These are phyloP conservation scores for Mus spretus DNA, from an alignment of 2,797 vertebrate species.

Conservation along the genomic window DNA sequence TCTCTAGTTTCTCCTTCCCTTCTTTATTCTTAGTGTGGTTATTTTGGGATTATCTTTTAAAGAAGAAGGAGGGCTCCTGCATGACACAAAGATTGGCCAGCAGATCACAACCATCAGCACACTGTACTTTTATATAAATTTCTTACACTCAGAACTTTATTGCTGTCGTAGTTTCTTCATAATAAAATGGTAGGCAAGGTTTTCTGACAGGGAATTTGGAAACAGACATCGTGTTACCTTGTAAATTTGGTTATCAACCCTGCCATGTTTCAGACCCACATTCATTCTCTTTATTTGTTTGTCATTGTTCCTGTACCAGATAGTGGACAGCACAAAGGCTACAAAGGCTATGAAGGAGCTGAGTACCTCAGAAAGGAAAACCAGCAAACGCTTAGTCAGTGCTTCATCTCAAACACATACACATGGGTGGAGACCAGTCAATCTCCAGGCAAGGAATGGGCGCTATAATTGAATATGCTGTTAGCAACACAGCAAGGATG, in stretches of 20 bases:
- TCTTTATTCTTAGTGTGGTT: not conserved
- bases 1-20: not conserved
- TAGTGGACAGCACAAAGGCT: not conserved
- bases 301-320: not conserved
- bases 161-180: not conserved
- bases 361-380: constrained; percentile 37
- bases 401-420: not conserved
- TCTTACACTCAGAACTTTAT: not conserved
- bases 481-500: constrained; percentile 33
- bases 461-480: constrained; percentile 19
- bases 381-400: constrained; percentile 8
- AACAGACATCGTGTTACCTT: constrained; percentile 35
- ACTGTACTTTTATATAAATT: not conserved
- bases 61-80: not conserved
- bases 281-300: constrained; percentile 47
- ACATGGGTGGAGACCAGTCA: not conserved
- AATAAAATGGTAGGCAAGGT: not conserved
- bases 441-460: constrained; percentile 1
- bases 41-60: constrained; percentile 52
- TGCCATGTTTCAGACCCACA: not conserved
- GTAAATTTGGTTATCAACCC: constrained; percentile 41
- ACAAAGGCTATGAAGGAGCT: not conserved
- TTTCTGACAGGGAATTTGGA: constrained; percentile 39
- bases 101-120: not conserved
- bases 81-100: not conserved